Evolutionary conservation across 1,140 invertebrate species (phyloP), one percentile per base, ranked within the genome.

Genomic region (Caenorhabditis tropicalis): DNA sequence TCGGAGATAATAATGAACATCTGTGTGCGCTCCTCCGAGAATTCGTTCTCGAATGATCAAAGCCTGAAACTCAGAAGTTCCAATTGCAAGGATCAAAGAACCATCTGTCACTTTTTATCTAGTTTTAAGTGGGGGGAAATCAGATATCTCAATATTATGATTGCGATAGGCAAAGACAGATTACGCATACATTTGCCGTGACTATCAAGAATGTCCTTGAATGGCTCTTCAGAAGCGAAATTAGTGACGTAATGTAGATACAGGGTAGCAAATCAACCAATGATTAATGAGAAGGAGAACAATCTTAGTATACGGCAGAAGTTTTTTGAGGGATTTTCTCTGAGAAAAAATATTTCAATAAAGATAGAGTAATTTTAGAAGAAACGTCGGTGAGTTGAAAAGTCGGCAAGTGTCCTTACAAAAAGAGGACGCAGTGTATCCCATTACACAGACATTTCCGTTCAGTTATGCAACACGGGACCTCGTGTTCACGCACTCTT

Each of bases 1-100:
- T 49, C 89, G 84, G 10, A 89, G 82, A 27, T 85, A 90, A 48
- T 88, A 87, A 58, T 89, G 86, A 39, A 89, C 90, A 36, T 89
- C 88, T 15, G 86, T 79, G 74, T 89, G 89, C 7, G 51, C 79
- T 33, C 81, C 84, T 0, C 88, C 88, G 7, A 89, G 81, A 24
- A 89, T 90, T 56, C 88, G 24, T 53, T 89, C 88, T 29, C 88
- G 88, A 33, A 89, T 88, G 19, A 89, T 51, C 5, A 90, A 80
- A 12, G 88, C 58, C 88, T 88, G 79, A 58, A 88, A 74, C 19
- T 36, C 36, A 19, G 16, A 36, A 19, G 10, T 16, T 65, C n/a
- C 29, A 29, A 29, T 16, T 3, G 6, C 21, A 27, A 6, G n/a
- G n/a, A n/a, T 10, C 12, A 27, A 56, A n/a, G 7, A n/a, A 4